Percentiles rank a stretch among this genome's conserved stretches.
These are phyloP conservation scores for Xestia ashworthii DNA, from an alignment of 2,888 invertebrate species.

Conservation along the genomic window DNA sequence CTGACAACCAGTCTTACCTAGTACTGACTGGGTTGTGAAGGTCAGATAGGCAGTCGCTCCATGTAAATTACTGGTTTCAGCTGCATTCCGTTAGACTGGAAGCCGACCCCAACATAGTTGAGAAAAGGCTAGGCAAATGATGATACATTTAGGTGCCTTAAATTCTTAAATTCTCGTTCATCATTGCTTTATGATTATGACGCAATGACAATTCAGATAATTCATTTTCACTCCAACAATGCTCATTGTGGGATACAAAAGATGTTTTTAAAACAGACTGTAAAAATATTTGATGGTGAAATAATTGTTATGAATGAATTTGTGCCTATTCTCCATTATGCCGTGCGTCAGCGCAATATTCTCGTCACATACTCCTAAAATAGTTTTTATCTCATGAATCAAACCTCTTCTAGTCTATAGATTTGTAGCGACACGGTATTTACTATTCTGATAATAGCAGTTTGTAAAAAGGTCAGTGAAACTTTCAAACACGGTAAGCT, in stretches of 20 bases:
- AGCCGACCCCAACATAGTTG: too few species aligned
- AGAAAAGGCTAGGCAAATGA: too few species aligned
- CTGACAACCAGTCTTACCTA: too few species aligned
- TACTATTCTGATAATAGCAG: neutral
- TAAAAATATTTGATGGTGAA: neutral
- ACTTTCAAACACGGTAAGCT: neutral
- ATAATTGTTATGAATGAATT: neutral
- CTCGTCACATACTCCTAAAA: neutral
- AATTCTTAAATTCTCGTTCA: neutral
- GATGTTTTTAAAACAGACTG: neutral
- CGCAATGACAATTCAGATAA: neutral
- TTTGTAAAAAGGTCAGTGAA: neutral
- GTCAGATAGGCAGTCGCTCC: too few species aligned
- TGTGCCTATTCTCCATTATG: neutral
- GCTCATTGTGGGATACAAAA: neutral
- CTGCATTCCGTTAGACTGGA: too few species aligned
- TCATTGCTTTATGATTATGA: neutral
- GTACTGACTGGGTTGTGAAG: too few species aligned
- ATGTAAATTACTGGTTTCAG: too few species aligned
- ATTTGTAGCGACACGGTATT: neutral
- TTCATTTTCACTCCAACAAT: constrained; percentile 2
- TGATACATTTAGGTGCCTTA: neutral
- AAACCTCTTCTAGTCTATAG: neutral
- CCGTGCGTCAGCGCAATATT: neutral
- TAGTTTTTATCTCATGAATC: neutral